These are phyloP conservation scores for Trachelus stipa DNA, from an alignment of 2,888 invertebrate species.

Conservation along the genomic window DNA sequence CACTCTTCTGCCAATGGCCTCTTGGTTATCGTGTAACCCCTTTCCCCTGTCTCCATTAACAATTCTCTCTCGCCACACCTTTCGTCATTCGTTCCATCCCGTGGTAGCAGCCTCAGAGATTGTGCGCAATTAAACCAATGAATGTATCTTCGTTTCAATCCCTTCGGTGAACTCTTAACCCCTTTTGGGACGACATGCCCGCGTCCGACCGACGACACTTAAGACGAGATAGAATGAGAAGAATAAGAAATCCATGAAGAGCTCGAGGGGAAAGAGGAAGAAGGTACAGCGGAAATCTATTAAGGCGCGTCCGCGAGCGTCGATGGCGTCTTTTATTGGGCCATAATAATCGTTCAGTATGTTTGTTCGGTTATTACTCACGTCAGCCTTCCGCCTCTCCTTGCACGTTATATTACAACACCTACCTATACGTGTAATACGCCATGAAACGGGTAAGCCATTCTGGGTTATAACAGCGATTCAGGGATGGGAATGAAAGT, in stretches of 20 bases:
- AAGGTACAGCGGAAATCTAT: background rate
- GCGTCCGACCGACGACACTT: background rate
- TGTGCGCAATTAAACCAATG: background rate
- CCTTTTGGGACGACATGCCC: background rate
- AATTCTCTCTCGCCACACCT: constrained; percentile 1
- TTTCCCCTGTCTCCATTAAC: background rate
- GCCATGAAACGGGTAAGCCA: background rate
- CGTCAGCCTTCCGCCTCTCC: background rate
- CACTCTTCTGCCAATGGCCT: background rate
- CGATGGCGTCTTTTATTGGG: background rate
- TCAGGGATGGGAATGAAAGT: background rate
- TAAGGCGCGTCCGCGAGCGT: background rate
- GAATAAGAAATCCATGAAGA: background rate
- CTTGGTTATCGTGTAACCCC: background rate
- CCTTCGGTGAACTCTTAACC: background rate
- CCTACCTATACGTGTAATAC: background rate
- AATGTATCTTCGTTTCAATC: background rate
- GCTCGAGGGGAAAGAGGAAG: background rate
- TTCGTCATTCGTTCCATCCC: constrained; percentile 21
- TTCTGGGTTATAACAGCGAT: background rate
- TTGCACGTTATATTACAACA: background rate
- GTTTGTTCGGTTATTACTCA: background rate
- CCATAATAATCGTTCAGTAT: background rate
- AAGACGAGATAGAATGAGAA: background rate
- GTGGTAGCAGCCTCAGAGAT: constrained; percentile 1